Evolutionary conservation across 2,888 invertebrate genomes (phyloP), one percentile per base, ranked within the genome.

Genomic region (Drosophila testacea): DNA sequence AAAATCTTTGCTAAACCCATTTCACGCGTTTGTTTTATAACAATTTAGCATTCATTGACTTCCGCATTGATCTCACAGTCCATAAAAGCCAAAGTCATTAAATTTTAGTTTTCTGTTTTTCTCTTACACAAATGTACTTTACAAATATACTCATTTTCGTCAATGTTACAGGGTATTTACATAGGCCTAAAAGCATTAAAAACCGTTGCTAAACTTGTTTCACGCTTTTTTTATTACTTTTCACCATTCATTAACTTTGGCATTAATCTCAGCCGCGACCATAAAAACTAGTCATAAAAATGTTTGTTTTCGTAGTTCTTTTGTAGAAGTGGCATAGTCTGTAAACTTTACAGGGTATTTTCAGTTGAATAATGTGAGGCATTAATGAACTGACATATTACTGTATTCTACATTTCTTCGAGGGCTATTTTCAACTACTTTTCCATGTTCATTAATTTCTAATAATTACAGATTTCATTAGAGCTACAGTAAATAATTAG

Each of bases 1-100:
- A 27, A 54, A 71, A 50, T 67, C 38, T 48, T 39, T 54, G 48
- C 39, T 39, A 34, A 60, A 46, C 51, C 41, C 52, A 69, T 73
- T 76, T 73, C 52, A 69, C 52, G 56, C 70, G 32, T 30, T 62
- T 41, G 41, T 32, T 47, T 41, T 13, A 57, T 38, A 28, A 46
- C 57, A 34, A 22, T 42, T 11, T 4, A 32, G 41, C 42, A 41
- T 34, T 55, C 7, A 42, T 39, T 32, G 27, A 44, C 55, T 57
- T 57, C 57, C 57, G 57, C 57, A 47, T 57, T 57, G 38, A 47
- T 47, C 38, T 13, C 30, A 9, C 5, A 27, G 22, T 6, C 22
- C 44, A 36, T 13, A 5, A 44, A 34, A 36, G 10, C 38, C 0
- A 36, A 13, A 38, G 16, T 57, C 57, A 36, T 56, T 36, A 56